Conservation (phyloP, 2,797 vertebrate genomes). For the Pipistrellus nathusii region DNA sequence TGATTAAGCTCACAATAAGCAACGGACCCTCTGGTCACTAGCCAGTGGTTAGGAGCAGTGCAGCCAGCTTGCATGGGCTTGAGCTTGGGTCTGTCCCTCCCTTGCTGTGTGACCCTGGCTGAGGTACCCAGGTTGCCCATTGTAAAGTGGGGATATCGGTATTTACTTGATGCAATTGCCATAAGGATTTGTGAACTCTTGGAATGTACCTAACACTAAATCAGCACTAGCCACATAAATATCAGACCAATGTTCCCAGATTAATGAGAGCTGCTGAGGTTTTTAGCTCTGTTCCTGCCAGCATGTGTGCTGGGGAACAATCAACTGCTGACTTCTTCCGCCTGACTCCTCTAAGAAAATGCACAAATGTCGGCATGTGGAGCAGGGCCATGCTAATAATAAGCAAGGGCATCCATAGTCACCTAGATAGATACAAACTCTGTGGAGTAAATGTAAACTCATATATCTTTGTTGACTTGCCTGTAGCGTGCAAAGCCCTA, state of each 20-base stretch:
- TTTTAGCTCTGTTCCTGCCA: neutral
- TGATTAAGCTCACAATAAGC: neutral
- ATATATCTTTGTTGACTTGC: neutral
- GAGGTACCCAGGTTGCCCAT: neutral
- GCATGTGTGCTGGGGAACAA: neutral
- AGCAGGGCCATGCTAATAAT: neutral
- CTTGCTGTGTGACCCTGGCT: neutral
- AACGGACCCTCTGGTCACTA: neutral
- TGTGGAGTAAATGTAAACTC: neutral
- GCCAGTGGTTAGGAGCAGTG: neutral
- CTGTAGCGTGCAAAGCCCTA: neutral
- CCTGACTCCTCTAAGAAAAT: conserved; percentile 12
- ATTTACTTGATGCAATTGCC: neutral
- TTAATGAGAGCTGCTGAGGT: neutral
- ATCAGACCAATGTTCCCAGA: neutral
- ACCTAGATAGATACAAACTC: neutral
- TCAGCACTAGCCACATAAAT: neutral
- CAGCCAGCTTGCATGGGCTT: neutral
- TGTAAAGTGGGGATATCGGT: neutral
- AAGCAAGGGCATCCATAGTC: neutral
- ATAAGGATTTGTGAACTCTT: neutral
- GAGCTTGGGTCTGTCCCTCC: neutral
- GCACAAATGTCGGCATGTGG: neutral
- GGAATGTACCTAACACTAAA: neutral
- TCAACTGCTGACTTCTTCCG: conserved; percentile 37